A percentile compares a stretch with the other conserved stretches of the same genome.
These are phyloP conservation scores for Protonemura montana DNA, from an alignment of 2,888 invertebrate genomes.

Conservation along the genomic window DNA sequence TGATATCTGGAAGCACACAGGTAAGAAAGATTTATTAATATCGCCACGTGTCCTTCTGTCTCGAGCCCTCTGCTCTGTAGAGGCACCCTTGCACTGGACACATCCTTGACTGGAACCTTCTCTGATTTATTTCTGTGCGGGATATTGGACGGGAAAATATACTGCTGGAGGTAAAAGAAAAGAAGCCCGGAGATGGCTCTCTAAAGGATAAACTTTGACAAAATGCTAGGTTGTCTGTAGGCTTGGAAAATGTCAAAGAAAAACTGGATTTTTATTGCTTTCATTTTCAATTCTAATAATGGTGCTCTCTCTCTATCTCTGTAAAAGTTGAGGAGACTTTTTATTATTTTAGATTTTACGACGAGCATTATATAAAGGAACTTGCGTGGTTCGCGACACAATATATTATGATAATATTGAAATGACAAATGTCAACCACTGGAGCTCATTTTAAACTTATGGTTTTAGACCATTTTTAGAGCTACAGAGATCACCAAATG, in stretches of 20 bases:
- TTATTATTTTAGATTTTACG: background rate
- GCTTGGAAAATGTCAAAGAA: background rate
- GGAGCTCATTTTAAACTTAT: background rate
- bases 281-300: background rate
- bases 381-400: background rate
- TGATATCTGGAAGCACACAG: conserved; percentile 78
- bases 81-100: background rate
- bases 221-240: background rate
- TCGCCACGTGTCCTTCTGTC: background rate
- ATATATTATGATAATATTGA: background rate
- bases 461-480: background rate
- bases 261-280: background rate
- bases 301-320: background rate
- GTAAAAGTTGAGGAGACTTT: background rate
- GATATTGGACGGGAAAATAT: background rate
- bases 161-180: conserved; percentile 5
- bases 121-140: background rate
- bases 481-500: background rate
- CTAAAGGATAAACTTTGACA: background rate
- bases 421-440: background rate
- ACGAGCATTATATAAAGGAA: background rate
- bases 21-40: conserved; percentile 5
- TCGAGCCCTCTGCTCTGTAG: background rate
- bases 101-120: background rate
- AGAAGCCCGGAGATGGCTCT: background rate